Evolutionary conservation across 2,113 vertebrate genomes (phyloP).

Genomic region (Rhodinocichla rosea): DNA sequence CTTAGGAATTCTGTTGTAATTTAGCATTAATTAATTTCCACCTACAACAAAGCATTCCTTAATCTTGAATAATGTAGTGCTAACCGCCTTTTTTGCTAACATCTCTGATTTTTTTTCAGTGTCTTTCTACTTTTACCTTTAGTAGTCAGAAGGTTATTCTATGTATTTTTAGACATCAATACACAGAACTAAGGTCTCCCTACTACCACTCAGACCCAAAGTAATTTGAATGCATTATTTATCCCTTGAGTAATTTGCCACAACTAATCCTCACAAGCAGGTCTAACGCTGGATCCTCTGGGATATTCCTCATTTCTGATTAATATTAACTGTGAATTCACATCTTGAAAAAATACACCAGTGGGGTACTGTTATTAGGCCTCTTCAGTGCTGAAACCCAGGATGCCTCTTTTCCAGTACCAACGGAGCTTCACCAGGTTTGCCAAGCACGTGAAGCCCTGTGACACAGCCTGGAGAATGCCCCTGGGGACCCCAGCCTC

Average conservation of each 20-base stretch:
- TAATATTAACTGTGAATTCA: slow-evolving; percentile 34
- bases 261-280: slow-evolving; percentile 48
- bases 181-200: neutral
- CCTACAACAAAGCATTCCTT: neutral
- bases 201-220: neutral
- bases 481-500: rapidly evolving
- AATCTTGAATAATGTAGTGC: neutral
- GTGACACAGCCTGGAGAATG: rapidly evolving
- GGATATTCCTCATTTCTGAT: slow-evolving; percentile 57
- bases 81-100: neutral
- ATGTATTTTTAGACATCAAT: neutral
- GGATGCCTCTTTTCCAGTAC: neutral
- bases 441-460: neutral
- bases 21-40: slow-evolving; percentile 37
- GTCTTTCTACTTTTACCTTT: neutral
- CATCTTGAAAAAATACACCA: slow-evolving; percentile 5
- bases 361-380: neutral
- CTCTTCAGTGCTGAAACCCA: neutral
- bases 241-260: slow-evolving; percentile 54
- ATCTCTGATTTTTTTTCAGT: neutral
- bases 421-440: neutral
- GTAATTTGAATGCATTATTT: slow-evolving; percentile 56
- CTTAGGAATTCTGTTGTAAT: neutral
- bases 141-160: neutral
- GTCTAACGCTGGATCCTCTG: slow-evolving; percentile 46